A percentile compares a stretch with the other conserved stretches of the same genome.
phyloP scores from a whole-genome alignment of 2,888 invertebrate species.

The Callinectes sapidus region DNA sequence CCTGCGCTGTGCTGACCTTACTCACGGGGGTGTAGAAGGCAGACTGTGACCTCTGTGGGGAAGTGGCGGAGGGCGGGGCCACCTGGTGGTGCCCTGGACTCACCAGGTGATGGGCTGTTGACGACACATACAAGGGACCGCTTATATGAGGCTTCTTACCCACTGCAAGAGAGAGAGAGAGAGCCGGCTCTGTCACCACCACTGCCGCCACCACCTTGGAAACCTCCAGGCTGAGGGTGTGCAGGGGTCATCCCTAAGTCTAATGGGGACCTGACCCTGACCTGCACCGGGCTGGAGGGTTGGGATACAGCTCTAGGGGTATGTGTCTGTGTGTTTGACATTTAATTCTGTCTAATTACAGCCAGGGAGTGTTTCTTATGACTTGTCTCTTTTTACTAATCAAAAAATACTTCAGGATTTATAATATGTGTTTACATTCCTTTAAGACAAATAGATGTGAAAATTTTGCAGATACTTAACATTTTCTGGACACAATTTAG shows the following conservation, averaged over 20 bases:
- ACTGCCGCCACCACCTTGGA: slow-evolving; percentile 23
- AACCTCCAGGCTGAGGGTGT: neutral
- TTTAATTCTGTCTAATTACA: too few species aligned
- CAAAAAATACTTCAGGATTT: neutral
- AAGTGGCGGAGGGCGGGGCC: slow-evolving; percentile 13
- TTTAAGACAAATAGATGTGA: neutral
- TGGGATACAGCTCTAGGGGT: neutral
- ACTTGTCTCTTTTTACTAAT: neutral
- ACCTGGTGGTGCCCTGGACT: neutral
- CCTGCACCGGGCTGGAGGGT: neutral
- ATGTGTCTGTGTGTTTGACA: neutral
- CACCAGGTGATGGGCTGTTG: slow-evolving; percentile 61
- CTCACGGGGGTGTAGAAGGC: slow-evolving; percentile 56
- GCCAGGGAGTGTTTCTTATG: neutral
- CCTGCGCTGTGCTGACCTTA: neutral
- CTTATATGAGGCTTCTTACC: slow-evolving; percentile 72
- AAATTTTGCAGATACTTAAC: neutral
- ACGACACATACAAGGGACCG: slow-evolving; percentile 70
- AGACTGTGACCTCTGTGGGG: slow-evolving; percentile 58
- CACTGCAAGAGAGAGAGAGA: slow-evolving; percentile 63
- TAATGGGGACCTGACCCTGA: neutral
- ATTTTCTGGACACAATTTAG: neutral
- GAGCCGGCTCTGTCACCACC: slow-evolving; percentile 26
- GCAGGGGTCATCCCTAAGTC: neutral
- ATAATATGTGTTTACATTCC: neutral